A percentile compares a stretch with the other conserved stretches of the same genome.
Conservation (phyloP, 2,888 invertebrate genomes). For the Acanthosepion esculentum region DNA sequence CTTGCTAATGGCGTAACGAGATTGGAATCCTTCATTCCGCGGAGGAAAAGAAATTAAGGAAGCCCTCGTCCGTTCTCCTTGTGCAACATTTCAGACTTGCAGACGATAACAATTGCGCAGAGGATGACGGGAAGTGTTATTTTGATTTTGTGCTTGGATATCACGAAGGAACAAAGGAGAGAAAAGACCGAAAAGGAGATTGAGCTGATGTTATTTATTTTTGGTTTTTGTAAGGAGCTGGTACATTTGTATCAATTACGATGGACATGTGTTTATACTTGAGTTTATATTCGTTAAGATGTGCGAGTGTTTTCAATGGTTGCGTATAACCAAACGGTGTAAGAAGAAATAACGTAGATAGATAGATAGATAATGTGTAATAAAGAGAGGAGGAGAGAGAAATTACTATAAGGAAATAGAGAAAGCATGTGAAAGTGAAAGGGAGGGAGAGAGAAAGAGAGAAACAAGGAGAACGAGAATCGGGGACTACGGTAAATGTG, state of each 20-base stretch:
- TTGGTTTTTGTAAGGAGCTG: not conserved
- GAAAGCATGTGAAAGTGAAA: not conserved
- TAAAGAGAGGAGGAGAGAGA: not conserved
- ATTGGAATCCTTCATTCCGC: not conserved
- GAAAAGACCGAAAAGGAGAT: not conserved
- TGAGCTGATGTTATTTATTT: not conserved
- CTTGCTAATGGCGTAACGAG: constrained; percentile 17
- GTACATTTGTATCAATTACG: not conserved
- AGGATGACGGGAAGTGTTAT: not conserved
- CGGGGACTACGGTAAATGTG: no score
- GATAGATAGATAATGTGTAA: no score
- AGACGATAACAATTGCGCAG: not conserved
- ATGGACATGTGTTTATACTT: not conserved
- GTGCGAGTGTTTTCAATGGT: not conserved
- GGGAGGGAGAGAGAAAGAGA: not conserved
- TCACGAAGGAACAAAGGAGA: not conserved
- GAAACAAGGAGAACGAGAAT: not conserved
- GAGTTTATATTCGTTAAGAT: not conserved
- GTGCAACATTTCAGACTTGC: not conserved
- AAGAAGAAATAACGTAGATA: no score
- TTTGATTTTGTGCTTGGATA: not conserved
- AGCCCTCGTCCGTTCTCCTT: not conserved
- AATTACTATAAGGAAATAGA: no score
- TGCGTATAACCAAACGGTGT: no score
- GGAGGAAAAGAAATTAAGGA: not conserved